Percentiles rank a stretch among this genome's conserved stretches.
These are phyloP conservation scores for Sternotherus odoratus DNA, from an alignment of 2,797 vertebrate species.

Conservation along the genomic window DNA sequence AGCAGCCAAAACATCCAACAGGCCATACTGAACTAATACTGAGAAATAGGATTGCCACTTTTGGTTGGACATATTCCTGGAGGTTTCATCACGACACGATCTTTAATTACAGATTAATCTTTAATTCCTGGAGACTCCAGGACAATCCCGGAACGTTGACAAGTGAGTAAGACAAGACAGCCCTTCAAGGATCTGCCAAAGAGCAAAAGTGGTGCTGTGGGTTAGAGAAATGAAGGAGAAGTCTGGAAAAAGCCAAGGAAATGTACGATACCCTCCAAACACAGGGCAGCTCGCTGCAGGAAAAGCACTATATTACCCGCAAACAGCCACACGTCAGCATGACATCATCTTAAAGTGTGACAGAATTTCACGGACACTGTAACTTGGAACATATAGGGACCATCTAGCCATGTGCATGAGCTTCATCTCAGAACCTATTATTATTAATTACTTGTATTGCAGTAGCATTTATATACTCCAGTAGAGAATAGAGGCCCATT, in stretches of 20 bases:
- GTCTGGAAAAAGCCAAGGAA: fast-evolving
- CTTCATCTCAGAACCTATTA: background rate
- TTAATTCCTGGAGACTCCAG: too few species aligned
- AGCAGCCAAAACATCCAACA: background rate
- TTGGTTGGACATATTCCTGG: too few species aligned
- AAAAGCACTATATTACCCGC: fast-evolving
- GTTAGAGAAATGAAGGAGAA: background rate
- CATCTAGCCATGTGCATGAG: fast-evolving
- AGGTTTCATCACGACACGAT: too few species aligned
- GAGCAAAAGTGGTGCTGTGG: fast-evolving
- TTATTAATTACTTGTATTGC: fast-evolving
- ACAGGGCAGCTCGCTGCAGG: background rate
- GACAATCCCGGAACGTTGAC: too few species aligned
- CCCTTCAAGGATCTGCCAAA: background rate
- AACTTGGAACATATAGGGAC: fast-evolving
- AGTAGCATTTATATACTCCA: background rate
- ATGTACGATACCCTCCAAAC: background rate
- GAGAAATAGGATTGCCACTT: too few species aligned
- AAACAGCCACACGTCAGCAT: fast-evolving
- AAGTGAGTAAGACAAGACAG: background rate
- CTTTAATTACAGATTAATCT: too few species aligned
- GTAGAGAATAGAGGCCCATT: background rate
- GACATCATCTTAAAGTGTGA: background rate
- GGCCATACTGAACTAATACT: background rate
- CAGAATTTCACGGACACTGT: background rate